Evolutionary conservation across 2,888 invertebrate genomes (phyloP).

Genomic region (Stenolophus ochropezus): DNA sequence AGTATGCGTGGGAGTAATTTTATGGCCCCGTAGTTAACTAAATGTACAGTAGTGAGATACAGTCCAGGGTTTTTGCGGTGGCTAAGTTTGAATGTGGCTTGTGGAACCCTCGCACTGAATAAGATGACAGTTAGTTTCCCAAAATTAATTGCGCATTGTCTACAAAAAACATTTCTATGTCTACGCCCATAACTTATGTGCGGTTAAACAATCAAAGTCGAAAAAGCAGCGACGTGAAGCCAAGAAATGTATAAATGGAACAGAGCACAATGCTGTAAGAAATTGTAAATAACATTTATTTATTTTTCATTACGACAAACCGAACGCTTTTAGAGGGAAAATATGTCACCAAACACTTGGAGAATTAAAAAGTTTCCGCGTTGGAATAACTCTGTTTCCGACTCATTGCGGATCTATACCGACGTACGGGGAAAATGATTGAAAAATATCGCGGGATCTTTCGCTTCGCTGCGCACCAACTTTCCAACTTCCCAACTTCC

Average conservation of each 20-base stretch:
- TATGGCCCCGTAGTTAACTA: not conserved
- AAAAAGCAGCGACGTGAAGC: not conserved
- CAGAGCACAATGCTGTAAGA: not conserved
- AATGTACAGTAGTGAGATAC: slow-evolving; percentile 1
- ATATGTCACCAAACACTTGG: slow-evolving; percentile 22
- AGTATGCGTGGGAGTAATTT: too few species aligned
- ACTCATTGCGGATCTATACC: slow-evolving; percentile 23
- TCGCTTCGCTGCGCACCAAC: not conserved
- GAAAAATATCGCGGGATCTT: slow-evolving; percentile 40
- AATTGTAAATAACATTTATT: slow-evolving; percentile 23
- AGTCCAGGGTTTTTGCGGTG: slow-evolving; percentile 10
- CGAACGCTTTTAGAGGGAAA: slow-evolving; percentile 22
- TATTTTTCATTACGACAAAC: slow-evolving; percentile 24
- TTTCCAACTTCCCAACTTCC: not conserved
- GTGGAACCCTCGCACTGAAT: not conserved
- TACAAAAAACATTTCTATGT: not conserved
- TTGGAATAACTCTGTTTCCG: slow-evolving; percentile 28
- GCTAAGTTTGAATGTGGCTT: slow-evolving; percentile 2
- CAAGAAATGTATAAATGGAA: not conserved
- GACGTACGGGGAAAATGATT: slow-evolving; percentile 1
- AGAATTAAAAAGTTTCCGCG: slow-evolving; percentile 33
- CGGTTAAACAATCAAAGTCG: not conserved
- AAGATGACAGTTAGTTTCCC: not conserved
- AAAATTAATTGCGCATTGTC: not conserved
- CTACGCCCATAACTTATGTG: not conserved